A percentile compares a stretch with the other conserved stretches of the same genome.
Conservation (phyloP, 2,113 vertebrate species). For the Taurulus bubalis region DNA sequence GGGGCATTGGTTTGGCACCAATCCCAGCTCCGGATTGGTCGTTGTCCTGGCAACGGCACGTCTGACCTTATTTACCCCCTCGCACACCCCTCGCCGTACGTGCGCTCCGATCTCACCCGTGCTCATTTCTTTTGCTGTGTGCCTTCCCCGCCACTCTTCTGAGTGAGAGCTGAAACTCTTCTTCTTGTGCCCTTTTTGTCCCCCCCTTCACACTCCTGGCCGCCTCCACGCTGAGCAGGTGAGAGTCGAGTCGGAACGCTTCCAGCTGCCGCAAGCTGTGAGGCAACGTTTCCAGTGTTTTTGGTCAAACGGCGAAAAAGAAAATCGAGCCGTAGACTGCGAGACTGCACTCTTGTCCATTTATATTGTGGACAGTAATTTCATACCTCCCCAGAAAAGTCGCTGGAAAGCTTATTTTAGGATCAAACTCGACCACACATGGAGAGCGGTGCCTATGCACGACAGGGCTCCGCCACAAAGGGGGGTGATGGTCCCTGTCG, state of each 20-base stretch:
- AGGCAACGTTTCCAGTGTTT: conserved; percentile 36
- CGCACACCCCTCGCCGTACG: conserved; percentile 33
- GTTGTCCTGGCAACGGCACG: conserved; percentile 78
- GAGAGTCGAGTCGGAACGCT: conserved; percentile 19
- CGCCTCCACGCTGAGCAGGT: conserved; percentile 34
- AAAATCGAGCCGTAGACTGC: conserved; percentile 26
- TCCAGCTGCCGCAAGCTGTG: conserved; percentile 7
- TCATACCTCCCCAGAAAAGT: conserved; percentile 59
- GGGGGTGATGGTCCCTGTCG: conserved; percentile 56
- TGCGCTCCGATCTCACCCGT: conserved; percentile 12
- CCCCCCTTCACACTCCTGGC: neutral
- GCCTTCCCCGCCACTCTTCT: conserved; percentile 34
- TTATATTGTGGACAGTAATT: conserved; percentile 64
- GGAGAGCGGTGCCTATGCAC: conserved; percentile 46
- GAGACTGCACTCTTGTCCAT: conserved; percentile 42
- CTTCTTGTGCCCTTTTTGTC: neutral
- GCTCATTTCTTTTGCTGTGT: conserved; percentile 28
- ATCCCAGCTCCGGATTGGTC: conserved; percentile 73
- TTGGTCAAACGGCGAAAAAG: conserved; percentile 28
- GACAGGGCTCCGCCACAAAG: conserved; percentile 54
- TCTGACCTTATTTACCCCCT: conserved; percentile 79
- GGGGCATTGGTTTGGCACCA: conserved; percentile 70
- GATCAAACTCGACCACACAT: conserved; percentile 60
- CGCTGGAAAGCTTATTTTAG: conserved; percentile 61
- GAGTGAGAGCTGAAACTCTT: conserved; percentile 33